Percentiles rank a stretch among this genome's conserved stretches.
These are phyloP conservation scores for Tetramorium bicarinatum DNA, from an alignment of 2,888 invertebrate species.

Conservation along the genomic window DNA sequence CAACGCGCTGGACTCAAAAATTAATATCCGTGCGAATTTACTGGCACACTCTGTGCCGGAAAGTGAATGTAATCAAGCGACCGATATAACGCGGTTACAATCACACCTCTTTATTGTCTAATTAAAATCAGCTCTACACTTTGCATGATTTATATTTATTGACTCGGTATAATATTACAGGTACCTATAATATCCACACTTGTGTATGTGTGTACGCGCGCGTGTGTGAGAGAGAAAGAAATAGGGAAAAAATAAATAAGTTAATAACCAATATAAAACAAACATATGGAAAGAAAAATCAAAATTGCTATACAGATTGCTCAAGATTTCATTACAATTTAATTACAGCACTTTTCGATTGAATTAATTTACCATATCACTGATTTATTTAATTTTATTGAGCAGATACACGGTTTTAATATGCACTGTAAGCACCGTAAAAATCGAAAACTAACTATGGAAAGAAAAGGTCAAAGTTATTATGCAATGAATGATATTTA, in stretches of 20 bases:
- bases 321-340: slow-evolving; percentile 13
- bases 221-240: too few species aligned
- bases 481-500: not conserved
- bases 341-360: not conserved
- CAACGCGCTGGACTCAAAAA: slow-evolving; percentile 69
- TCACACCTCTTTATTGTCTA: slow-evolving; percentile 74
- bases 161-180: slow-evolving; percentile 38
- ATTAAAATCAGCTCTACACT: slow-evolving; percentile 74
- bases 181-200: slow-evolving; percentile 1
- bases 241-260: not conserved
- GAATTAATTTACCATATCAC: slow-evolving; percentile 10
- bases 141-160: slow-evolving; percentile 63
- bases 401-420: not conserved
- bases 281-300: not conserved
- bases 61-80: slow-evolving; percentile 77
- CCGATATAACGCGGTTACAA: slow-evolving; percentile 76
- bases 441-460: too few species aligned
- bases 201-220: too few species aligned
- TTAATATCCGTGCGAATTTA: slow-evolving; percentile 71
- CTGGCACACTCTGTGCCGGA: slow-evolving; percentile 60
- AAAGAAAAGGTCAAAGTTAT: not conserved
- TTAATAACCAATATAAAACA: not conserved
- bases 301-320: not conserved
- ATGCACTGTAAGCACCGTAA: too few species aligned
- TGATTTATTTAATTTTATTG: slow-evolving; percentile 1